Evolutionary conservation across 2,797 vertebrate species (phyloP).

Genomic region (Danio choprae): DNA sequence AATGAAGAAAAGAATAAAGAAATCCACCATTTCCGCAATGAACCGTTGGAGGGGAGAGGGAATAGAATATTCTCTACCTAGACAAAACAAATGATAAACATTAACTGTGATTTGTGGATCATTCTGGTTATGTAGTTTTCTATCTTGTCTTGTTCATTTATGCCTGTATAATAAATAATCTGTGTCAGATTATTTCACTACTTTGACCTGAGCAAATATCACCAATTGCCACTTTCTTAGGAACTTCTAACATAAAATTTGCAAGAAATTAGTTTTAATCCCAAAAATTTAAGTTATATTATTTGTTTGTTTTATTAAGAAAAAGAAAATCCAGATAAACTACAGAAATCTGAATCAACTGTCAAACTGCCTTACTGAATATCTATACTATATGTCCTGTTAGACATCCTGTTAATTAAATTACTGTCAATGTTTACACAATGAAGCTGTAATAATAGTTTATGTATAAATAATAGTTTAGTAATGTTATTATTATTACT

Average conservation of each 20-base stretch:
- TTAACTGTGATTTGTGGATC: neutral
- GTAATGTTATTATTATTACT: too few species aligned
- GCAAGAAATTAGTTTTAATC: too few species aligned
- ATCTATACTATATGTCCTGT: neutral
- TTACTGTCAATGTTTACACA: neutral
- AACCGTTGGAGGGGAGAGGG: slow-evolving; percentile 95
- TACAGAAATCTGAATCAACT: too few species aligned
- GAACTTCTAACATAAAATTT: neutral
- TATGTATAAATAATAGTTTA: too few species aligned
- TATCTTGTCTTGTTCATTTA: neutral
- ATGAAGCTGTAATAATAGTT: neutral
- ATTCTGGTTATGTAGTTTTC: neutral
- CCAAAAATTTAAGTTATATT: too few species aligned
- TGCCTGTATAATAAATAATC: too few species aligned
- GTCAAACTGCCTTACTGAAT: neutral
- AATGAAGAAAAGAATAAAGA: slow-evolving; percentile 98
- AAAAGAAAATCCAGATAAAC: too few species aligned
- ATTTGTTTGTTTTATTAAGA: too few species aligned
- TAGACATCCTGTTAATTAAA: neutral
- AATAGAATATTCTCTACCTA: slow-evolving; percentile 93
- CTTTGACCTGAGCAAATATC: neutral
- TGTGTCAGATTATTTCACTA: neutral
- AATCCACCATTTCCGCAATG: slow-evolving; percentile 98
- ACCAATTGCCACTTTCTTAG: neutral
- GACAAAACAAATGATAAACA: slow-evolving; percentile 28